Percentiles rank a stretch among this genome's conserved stretches.
Conservation (phyloP, 2,888 invertebrate genomes). For the Diplazon laetatorius region DNA sequence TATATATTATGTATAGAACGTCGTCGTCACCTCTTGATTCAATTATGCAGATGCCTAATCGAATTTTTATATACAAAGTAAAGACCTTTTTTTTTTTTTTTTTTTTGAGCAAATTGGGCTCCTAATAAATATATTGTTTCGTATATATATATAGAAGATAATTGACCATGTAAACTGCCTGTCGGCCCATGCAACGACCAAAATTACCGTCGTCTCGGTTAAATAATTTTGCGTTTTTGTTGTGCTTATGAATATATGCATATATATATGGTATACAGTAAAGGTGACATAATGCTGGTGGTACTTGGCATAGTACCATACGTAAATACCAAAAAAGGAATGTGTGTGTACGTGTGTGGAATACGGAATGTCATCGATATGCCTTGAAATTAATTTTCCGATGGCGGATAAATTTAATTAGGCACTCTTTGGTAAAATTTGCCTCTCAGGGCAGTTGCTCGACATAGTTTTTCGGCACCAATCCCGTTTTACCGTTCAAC, state of each 20-base stretch:
- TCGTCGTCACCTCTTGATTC: slow-evolving; percentile 52
- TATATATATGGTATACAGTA: slow-evolving; percentile 49
- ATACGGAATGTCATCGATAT: slow-evolving; percentile 64
- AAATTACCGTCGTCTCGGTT: slow-evolving; percentile 36
- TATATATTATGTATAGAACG: too few species aligned
- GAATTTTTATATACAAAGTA: slow-evolving; percentile 71
- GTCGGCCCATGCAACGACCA: slow-evolving; percentile 47
- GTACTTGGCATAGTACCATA: neutral
- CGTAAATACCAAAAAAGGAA: slow-evolving; percentile 45
- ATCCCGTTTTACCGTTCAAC: slow-evolving; percentile 94
- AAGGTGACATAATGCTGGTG: slow-evolving; percentile 46
- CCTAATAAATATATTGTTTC: slow-evolving; percentile 63
- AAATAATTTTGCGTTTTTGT: slow-evolving; percentile 30
- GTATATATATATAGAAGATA: slow-evolving; percentile 50
- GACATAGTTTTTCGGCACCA: slow-evolving; percentile 98
- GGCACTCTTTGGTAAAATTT: slow-evolving; percentile 75
- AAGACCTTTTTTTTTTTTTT: too few species aligned
- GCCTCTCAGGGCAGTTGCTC: slow-evolving; percentile 89
- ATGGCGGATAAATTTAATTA: slow-evolving; percentile 36
- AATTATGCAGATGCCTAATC: slow-evolving; percentile 64
- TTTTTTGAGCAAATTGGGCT: slow-evolving; percentile 72
- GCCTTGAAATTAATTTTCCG: slow-evolving; percentile 56
- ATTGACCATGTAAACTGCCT: slow-evolving; percentile 71
- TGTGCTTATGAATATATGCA: slow-evolving; percentile 18
- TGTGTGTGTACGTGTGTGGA: slow-evolving; percentile 21